Percentiles rank a stretch among this genome's conserved stretches.
phyloP scores from a whole-genome alignment of 2,113 vertebrate species.

The Nesoenas mayeri region DNA sequence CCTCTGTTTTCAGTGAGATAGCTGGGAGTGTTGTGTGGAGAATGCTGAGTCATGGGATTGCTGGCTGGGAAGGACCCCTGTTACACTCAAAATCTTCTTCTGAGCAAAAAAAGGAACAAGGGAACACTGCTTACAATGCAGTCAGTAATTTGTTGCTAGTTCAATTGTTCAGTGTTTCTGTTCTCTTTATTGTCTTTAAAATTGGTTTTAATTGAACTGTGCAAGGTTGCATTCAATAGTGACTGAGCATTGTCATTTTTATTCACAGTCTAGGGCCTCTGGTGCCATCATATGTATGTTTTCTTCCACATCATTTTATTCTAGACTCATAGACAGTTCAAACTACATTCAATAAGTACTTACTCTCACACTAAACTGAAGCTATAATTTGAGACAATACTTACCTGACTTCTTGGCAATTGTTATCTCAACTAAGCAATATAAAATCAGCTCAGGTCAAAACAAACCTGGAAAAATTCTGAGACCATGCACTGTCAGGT shows the following conservation, averaged over 20 bases:
- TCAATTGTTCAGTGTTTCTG: neutral
- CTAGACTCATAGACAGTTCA: neutral
- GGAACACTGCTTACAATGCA: neutral
- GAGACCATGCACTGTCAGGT: neutral
- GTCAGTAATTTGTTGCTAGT: neutral
- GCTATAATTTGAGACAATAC: neutral
- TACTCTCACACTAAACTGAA: neutral
- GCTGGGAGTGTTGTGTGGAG: neutral
- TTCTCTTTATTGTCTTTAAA: neutral
- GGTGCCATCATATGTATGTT: neutral
- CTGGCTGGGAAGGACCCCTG: neutral
- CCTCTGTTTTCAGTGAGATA: neutral
- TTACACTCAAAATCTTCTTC: neutral
- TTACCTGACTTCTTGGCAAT: neutral
- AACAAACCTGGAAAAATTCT: neutral
- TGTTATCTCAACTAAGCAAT: neutral
- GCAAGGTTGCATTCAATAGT: neutral
- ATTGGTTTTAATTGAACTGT: neutral
- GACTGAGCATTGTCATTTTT: neutral
- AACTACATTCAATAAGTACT: neutral
- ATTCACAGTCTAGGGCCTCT: neutral
- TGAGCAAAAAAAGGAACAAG: neutral
- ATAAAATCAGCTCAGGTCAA: neutral
- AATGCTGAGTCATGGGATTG: neutral
- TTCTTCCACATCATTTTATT: neutral